Base-by-base conservation (phyloP, 1,140 invertebrate species). In the Drosophila navojoa region DNA sequence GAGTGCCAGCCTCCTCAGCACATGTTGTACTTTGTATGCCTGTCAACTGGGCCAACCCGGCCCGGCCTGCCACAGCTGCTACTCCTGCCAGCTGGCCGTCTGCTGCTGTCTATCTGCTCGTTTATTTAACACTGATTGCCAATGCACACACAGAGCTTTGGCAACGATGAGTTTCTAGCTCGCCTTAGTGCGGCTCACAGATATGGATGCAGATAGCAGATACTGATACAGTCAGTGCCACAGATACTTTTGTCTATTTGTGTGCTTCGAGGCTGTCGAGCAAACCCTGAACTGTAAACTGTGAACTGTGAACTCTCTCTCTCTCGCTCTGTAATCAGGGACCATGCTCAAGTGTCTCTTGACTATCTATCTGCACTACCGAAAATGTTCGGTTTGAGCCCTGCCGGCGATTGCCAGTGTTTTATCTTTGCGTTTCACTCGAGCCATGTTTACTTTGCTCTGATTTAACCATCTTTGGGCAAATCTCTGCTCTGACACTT, bases 41-140 rank as follows among this genome's bases (percentile, higher is more conserved):
- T 49, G 58, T 81, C 47, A 62, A 42, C 32, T 66, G 5, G 45
- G 15, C 44, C 27, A 27, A 11, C 13, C 25, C 15, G 9, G 25
- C 45, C 55, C 22, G 40, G 38, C n/a, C 16, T 11, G 1, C 19
- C 15, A 35, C 13, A 35, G 16, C 57, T 61, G 35, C 4, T 5
- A 6, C 42, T 52, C 35, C 49, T 52, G 50, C 54, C 60, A 60
- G n/a, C n/a, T n/a, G n/a, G 1, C 38, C 19, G 27, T 60, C 32
- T 32, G 42, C 50, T 81, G 47, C 49, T 50, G 38, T 32, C 25
- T 64, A 64, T 49, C 81, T 74, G 66, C 69, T 87, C 81, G 82
- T 86, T 86, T 86, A 87, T 81, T 87, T 87, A 86, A 87, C 81
- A 86, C 81, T 86, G 81, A 86, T 86, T 86, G 82, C 82, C 79